Evolutionary conservation across 2,888 invertebrate species (phyloP).

Genomic region (Venustoraphidia nigricollis): DNA sequence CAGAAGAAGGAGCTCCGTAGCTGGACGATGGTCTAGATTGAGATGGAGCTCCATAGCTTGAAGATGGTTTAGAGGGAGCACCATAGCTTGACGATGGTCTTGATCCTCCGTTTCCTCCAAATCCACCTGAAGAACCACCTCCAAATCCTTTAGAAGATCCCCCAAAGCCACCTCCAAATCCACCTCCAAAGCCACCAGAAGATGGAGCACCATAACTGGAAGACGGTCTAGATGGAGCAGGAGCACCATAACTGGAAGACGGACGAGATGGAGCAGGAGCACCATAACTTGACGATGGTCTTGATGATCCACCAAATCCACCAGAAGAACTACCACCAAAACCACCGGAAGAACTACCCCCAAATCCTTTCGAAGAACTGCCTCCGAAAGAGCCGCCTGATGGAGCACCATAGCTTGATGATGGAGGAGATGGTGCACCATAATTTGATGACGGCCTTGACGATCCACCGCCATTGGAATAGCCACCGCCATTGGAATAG

Average conservation of each 20-base stretch:
- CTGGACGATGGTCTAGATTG: conserved; percentile 24
- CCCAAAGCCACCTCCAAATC: conserved; percentile 13
- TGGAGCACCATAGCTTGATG: conserved; percentile 1
- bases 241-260: conserved; percentile 14
- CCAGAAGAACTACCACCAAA: conserved; percentile 27
- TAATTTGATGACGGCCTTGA: conserved; percentile 8
- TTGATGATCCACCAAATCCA: conserved; percentile 11
- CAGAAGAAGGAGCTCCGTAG: conserved; percentile 19
- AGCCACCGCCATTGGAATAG: neutral
- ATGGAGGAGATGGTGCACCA: conserved; percentile 16
- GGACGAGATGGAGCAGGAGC: conserved; percentile 20
- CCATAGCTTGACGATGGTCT: conserved; percentile 25
- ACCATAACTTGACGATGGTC: conserved; percentile 19
- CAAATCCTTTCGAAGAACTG: conserved; percentile 17
- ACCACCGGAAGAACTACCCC: conserved; percentile 14
- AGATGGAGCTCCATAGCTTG: conserved; percentile 7
- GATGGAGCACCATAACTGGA: conserved; percentile 25
- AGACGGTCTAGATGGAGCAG: conserved; percentile 14
- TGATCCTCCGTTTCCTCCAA: conserved; percentile 19
- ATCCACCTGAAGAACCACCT: conserved; percentile 14
- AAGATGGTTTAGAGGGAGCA: conserved; percentile 16
- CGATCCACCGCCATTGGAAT: conserved; percentile 13
- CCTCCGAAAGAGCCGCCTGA: conserved; percentile 18
- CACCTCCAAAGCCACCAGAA: conserved; percentile 13
- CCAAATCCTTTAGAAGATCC: conserved; percentile 16